These are phyloP conservation scores for Sarcophaga caerulescens DNA, from an alignment of 2,888 invertebrate species.

Conservation along the genomic window DNA sequence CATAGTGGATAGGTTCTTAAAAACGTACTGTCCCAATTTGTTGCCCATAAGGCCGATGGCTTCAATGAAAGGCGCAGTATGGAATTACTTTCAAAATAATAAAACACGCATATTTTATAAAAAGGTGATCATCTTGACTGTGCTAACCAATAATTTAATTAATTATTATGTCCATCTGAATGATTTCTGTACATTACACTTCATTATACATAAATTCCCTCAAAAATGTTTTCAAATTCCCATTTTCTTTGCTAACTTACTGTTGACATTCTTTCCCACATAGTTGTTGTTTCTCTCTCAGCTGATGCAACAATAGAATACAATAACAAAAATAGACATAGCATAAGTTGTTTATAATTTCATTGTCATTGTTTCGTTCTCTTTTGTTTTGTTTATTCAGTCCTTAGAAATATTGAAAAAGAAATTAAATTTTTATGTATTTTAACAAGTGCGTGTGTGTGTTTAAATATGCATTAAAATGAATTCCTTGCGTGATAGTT, in stretches of 20 bases:
- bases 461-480: slow-evolving; percentile 71
- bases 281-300: slow-evolving; percentile 1
- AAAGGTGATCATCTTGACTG: no score
- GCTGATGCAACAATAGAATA: not conserved
- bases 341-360: slow-evolving; percentile 9
- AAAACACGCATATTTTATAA: no score
- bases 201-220: not conserved
- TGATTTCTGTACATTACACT: no score
- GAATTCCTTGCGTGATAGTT: slow-evolving; percentile 79
- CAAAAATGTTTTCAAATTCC: not conserved
- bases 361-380: not conserved
- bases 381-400: slow-evolving; percentile 13
- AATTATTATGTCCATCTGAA: no score
- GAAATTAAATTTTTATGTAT: slow-evolving; percentile 2
- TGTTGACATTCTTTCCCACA: not conserved
- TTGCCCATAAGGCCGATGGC: no score
- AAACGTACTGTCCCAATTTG: no score
- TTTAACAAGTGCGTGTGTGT: not conserved
- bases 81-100: no score
- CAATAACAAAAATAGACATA: no score
- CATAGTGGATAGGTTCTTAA: no score
- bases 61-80: no score
- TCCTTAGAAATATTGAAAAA: slow-evolving; percentile 1
- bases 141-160: no score
- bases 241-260: no score